Evolutionary conservation across 2,888 invertebrate genomes (phyloP), one percentile per base, ranked within the genome.

Genomic region (Merodon equestris): DNA sequence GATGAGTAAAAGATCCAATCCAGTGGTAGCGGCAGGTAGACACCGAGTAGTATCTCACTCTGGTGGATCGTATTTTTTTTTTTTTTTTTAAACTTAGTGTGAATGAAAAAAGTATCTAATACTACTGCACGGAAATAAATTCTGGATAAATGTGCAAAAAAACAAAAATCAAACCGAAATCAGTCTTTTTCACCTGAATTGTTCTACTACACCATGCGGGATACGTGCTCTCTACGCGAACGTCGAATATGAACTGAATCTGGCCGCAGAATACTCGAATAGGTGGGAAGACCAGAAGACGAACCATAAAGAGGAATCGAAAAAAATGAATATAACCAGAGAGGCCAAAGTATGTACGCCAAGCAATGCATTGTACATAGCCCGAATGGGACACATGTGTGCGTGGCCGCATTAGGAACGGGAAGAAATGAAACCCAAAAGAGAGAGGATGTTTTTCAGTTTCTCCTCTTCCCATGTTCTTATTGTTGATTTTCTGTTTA

Each of bases 221-320:
- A 1, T 18, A 3, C 40, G 13, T 17, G n/a, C 47, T 61, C 19
- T 48, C 77, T 5, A 38, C 48, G 27, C 50, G 58, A 74, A 70
- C 10, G 63, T n/a, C 57, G 42, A 77, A 70, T 57, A 53, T 60
- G 7, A 67, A 79, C 79, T 79, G 48, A 79, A 63, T 54, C 15
- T 1, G 44, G 13, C 17, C 17, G 27, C 36, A 40, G 2, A 40
- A 10, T 10, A 40, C 3, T 57, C 47, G 13, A 73, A 36, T 40
- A n/a, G 53, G 47, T 45, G 36, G 18, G 40, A 42, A 51, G 10
- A 18, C 27, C 10, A 66, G 14, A 51, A 56, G 47, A 27, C 9
- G 12, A 14, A 40, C 9, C 14, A 18, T 34, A 47, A 42, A 44
- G 42, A 4, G 14, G 9, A 53, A 12, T 9, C 15, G 18, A 44